Evolutionary conservation across 2,113 vertebrate genomes (phyloP).

Genomic region (Rhinoptilus africanus): DNA sequence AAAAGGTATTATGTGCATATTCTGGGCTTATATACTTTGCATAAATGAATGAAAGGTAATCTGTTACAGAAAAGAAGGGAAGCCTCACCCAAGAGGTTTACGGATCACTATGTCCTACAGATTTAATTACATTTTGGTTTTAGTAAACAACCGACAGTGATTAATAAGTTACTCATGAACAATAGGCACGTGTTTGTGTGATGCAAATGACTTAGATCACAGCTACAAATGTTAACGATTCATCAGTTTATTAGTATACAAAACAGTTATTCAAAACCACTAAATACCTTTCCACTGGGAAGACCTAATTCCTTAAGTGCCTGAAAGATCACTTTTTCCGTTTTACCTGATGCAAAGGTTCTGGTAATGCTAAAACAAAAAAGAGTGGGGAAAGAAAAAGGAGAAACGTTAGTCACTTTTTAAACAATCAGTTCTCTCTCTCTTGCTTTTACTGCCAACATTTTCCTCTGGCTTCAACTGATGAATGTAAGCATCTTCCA

Average conservation of each 20-base stretch:
- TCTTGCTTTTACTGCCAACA: neutral
- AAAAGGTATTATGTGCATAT: neutral
- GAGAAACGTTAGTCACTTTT: constrained; percentile 8
- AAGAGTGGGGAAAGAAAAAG: neutral
- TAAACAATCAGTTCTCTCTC: neutral
- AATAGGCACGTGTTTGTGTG: neutral
- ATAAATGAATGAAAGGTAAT: neutral
- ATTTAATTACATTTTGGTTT: neutral
- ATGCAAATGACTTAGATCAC: neutral
- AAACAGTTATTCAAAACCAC: neutral
- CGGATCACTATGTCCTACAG: neutral
- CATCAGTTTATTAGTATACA: neutral
- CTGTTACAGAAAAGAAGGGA: neutral
- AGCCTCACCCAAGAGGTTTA: neutral
- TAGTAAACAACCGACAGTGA: neutral
- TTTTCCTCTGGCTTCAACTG: neutral
- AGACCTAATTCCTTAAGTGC: constrained; percentile 96
- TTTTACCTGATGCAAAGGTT: constrained; percentile 98
- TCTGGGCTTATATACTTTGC: neutral
- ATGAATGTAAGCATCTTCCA: neutral
- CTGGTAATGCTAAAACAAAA: constrained; percentile 86
- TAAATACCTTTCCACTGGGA: constrained; percentile 95
- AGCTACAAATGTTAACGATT: neutral
- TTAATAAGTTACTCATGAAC: neutral
- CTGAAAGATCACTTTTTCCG: constrained; percentile 99